Conservation (phyloP, 2,113 vertebrate species). For the Neofelis nebulosa region DNA sequence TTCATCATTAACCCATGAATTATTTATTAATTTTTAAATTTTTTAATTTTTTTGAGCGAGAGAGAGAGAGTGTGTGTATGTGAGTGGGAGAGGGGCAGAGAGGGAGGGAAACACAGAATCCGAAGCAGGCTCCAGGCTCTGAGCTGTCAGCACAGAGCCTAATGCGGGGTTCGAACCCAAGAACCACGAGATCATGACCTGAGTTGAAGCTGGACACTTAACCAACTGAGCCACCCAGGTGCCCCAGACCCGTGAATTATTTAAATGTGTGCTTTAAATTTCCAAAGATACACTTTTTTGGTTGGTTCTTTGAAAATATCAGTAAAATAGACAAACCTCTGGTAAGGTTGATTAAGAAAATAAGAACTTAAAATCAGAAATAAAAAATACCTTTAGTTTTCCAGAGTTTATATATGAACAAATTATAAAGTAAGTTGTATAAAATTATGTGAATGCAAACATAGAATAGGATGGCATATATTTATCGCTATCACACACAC, state of each 20-base stretch:
- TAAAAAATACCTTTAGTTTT: neutral
- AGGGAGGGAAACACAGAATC: no score
- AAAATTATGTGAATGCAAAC: neutral
- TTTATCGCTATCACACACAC: neutral
- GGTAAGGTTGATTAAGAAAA: neutral
- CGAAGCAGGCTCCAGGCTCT: no score
- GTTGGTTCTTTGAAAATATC: neutral
- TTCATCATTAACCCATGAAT: neutral
- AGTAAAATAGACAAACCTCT: neutral
- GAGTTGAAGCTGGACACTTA: no score
- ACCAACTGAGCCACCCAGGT: no score
- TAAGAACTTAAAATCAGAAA: neutral
- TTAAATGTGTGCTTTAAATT: slow-evolving; percentile 14
- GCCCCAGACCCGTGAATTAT: neutral
- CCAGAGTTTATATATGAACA: neutral
- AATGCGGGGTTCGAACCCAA: no score
- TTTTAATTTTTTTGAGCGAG: no score
- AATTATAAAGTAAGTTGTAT: slow-evolving; percentile 18
- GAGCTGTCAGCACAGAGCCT: no score
- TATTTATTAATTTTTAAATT: neutral
- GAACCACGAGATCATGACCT: no score
- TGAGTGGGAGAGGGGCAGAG: no score
- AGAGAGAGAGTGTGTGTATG: no score
- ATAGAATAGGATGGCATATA: neutral
- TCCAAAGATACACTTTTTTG: neutral